These are phyloP conservation scores for Polymixis flavicincta DNA, from an alignment of 2,888 invertebrate species.

Conservation along the genomic window DNA sequence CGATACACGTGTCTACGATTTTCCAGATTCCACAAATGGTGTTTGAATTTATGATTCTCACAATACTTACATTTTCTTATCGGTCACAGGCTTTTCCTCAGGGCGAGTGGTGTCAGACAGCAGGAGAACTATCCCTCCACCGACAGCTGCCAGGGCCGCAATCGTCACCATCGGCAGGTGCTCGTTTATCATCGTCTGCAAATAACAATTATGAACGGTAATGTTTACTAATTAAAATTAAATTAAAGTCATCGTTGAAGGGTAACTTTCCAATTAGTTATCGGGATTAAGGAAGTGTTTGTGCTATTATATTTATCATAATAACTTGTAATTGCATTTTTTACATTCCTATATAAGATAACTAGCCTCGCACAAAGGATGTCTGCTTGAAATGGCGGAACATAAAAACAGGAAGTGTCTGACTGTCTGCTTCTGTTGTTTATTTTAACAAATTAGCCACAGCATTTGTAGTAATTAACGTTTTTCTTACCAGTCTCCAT, in stretches of 20 bases:
- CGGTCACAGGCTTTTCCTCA: slow-evolving; percentile 64
- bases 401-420: slow-evolving; percentile 40
- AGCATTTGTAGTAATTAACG: slow-evolving; percentile 5
- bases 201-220: slow-evolving; percentile 36
- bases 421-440: slow-evolving; percentile 10
- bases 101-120: slow-evolving; percentile 93
- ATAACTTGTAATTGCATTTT: slow-evolving; percentile 27
- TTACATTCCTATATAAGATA: slow-evolving; percentile 28
- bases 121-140: slow-evolving; percentile 93
- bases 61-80: slow-evolving; percentile 77
- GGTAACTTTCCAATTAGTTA: slow-evolving; percentile 24
- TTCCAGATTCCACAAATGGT: not conserved
- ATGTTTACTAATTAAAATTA: not conserved
- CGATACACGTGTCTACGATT: slow-evolving; percentile 19
- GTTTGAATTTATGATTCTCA: not conserved
- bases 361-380: slow-evolving; percentile 34
- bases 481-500: slow-evolving; percentile 92
- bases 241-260: not conserved
- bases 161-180: slow-evolving; percentile 93
- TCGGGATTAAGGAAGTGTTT: slow-evolving; percentile 21
- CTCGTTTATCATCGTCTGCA: slow-evolving; percentile 91
- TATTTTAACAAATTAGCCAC: slow-evolving; percentile 18
- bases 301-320: slow-evolving; percentile 9
- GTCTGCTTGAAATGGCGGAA: slow-evolving; percentile 47
- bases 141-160: slow-evolving; percentile 92